Percentiles rank a stretch among this genome's conserved stretches.
Conservation (phyloP, 2,888 invertebrate species). For the Altica lythri region DNA sequence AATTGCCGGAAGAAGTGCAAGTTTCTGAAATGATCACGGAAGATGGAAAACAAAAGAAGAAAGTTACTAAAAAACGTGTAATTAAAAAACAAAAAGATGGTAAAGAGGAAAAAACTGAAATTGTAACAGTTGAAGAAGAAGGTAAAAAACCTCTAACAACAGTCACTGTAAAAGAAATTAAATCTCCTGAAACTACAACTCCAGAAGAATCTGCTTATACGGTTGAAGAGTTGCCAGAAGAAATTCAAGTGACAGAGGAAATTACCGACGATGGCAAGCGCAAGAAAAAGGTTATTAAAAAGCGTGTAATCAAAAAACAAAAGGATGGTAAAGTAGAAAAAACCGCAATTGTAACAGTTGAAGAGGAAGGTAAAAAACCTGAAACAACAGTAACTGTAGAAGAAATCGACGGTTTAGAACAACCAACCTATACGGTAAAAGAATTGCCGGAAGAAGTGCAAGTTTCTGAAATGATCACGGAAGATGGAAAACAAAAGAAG, state of each 20-base stretch:
- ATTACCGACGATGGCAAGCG: constrained; percentile 40
- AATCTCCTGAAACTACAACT: constrained; percentile 36
- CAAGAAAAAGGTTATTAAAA: constrained; percentile 47
- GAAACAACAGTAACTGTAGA: constrained; percentile 59
- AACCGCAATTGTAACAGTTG: constrained; percentile 45
- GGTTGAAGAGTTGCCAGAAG: constrained; percentile 42
- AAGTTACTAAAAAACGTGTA: too few species aligned
- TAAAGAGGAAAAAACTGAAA: constrained; percentile 46
- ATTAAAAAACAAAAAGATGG: too few species aligned
- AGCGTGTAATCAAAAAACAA: constrained; percentile 46
- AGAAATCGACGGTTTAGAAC: too few species aligned
- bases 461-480: too few species aligned
- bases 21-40: too few species aligned
- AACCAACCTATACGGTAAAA: too few species aligned
- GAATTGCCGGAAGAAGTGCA: too few species aligned
- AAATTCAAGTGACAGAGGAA: constrained; percentile 40
- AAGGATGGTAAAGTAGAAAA: constrained; percentile 44
- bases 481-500: constrained; percentile 53
- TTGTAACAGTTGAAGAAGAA: constrained; percentile 51
- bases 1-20: too few species aligned
- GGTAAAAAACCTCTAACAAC: constrained; percentile 37
- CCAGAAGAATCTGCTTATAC: constrained; percentile 35
- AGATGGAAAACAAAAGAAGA: constrained; percentile 52
- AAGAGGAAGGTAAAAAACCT: constrained; percentile 52
- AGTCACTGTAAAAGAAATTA: constrained; percentile 45